Conservation (phyloP, 2,888 invertebrate genomes). For the Microctonus hyperodae region DNA sequence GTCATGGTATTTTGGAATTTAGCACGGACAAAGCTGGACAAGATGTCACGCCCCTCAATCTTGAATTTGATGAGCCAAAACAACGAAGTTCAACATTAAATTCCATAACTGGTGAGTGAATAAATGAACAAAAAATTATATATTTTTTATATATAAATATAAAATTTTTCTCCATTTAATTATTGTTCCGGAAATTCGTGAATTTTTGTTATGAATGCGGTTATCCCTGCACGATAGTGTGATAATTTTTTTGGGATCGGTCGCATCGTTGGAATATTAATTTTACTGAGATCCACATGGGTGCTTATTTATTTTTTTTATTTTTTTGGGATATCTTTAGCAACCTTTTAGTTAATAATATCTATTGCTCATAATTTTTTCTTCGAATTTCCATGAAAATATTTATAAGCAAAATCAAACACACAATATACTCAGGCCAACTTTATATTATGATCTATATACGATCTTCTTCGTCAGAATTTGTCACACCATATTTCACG, state of each 20-base stretch:
- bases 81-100: constrained; percentile 76
- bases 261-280: not conserved
- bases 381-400: not conserved
- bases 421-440: not conserved
- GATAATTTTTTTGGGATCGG: constrained; percentile 10
- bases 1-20: constrained; percentile 82
- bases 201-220: constrained; percentile 21
- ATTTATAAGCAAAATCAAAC: not conserved
- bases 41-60: constrained; percentile 86
- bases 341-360: not conserved
- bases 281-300: not conserved
- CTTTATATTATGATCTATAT: not conserved
- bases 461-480: not conserved
- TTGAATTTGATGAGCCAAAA: constrained; percentile 76
- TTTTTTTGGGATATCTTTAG: not conserved
- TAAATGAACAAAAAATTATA: not conserved
- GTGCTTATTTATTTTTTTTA: too few relatives aligned
- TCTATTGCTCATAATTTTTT: not conserved
- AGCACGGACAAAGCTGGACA: constrained; percentile 86
- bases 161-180: not conserved
- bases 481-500: constrained; percentile 1
- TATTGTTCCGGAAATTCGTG: constrained; percentile 12
- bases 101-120: constrained; percentile 74
- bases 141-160: not conserved
- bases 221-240: constrained; percentile 30